Evolutionary conservation across 2,113 vertebrate genomes (phyloP), one percentile per base, ranked within the genome.

Genomic region (Vimba vimba): DNA sequence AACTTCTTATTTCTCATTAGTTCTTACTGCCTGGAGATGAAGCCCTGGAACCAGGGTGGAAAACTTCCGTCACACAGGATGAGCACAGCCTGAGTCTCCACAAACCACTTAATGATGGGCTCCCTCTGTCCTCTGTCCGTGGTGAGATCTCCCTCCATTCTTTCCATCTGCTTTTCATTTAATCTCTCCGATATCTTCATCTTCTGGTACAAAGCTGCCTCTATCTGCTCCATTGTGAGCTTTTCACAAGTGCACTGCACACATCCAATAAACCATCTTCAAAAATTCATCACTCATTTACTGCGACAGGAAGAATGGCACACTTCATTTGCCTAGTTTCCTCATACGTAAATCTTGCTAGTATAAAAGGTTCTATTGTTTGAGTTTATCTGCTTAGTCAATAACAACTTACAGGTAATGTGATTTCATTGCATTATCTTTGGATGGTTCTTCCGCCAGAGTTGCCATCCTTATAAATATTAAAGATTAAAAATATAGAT

Each of bases 1-100:
- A 43, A 47, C 6, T 25, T 68, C 60, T 68, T 25, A 36, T 43
- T 43, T 36, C 21, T 74, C 8, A 30, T 73, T 21, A 17, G 25
- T 77, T 27, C 96, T 95, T 94, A 97, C 97, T 93, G 95, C 59
- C 97, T 93, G 78, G 93, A 93, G 88, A 96, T 90, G 90, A 97
- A 97, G 74, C 97, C 97, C 0, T 95, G 94, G 91, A 98, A 97
- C 97, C 97, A 98, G 3, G 27, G 0, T 0, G 97, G 97, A 85
- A 97, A 95, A 23, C 91, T 78, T 68, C 95, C 96, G 0, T 92
- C 57, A 60, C 89, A 89, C 27, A 93, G 81, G 45, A 98, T 64
- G 55, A 92, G 89, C 0, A 76, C 89, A 25, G 94, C 94, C 87
- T 97, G 97, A 0, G 96, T 97, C 88, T 95, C 94, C 62, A 95